A percentile compares a stretch with the other conserved stretches of the same genome.
Conservation (phyloP, 2,888 invertebrate species). For the Temnothorax ravouxi region DNA sequence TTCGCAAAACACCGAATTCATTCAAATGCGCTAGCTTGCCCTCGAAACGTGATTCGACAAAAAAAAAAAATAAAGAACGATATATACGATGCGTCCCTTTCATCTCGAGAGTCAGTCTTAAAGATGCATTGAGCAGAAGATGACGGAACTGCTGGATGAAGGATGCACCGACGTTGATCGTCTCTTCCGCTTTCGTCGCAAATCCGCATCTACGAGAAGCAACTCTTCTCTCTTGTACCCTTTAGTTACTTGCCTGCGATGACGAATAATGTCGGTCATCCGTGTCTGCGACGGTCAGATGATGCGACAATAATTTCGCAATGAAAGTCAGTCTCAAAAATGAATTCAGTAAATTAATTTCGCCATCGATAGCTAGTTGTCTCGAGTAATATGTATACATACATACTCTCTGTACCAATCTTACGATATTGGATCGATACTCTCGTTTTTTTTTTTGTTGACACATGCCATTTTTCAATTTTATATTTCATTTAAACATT, state of each 20-base stretch:
- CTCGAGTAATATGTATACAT: not conserved
- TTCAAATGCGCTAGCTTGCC: constrained; percentile 58
- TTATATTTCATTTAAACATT: not conserved
- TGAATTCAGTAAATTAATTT: constrained; percentile 64
- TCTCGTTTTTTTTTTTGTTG: not conserved
- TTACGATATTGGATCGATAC: not conserved
- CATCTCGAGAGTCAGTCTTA: constrained; percentile 60
- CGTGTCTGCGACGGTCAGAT: constrained; percentile 50
- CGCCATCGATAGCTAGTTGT: constrained; percentile 6
- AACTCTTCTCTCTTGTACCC: constrained; percentile 28
- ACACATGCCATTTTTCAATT: not conserved
- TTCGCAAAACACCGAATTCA: constrained; percentile 52
- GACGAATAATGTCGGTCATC: constrained; percentile 44
- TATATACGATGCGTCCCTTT: constrained; percentile 33
- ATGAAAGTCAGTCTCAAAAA: constrained; percentile 73
- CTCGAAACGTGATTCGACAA: constrained; percentile 17
- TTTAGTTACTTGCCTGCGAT: not conserved
- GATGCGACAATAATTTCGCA: constrained; percentile 61
- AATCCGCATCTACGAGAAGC: constrained; percentile 41
- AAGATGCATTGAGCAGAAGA: constrained; percentile 58
- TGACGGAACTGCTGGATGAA: constrained; percentile 47
- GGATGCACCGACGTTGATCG: constrained; percentile 25
- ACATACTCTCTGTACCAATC: not conserved
- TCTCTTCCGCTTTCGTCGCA: constrained; percentile 44
- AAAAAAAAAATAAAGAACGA: constrained; percentile 28